Evolutionary conservation across 2,797 vertebrate species (phyloP).

Genomic region (Poeciliopsis gracilis): DNA sequence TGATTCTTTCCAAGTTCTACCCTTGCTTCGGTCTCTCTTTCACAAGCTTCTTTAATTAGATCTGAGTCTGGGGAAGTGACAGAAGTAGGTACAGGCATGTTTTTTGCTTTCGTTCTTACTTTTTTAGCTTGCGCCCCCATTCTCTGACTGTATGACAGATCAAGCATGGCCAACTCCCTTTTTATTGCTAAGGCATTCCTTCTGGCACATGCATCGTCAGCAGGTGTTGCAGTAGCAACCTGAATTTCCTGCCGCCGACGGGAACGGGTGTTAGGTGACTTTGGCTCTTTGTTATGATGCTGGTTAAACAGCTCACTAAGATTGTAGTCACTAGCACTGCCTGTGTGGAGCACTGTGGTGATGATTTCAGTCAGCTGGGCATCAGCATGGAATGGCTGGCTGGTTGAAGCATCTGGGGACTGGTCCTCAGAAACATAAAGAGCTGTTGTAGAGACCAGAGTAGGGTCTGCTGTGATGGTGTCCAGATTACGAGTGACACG

Average conservation of each 20-base stretch:
- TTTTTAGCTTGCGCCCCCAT: conserved; percentile 78
- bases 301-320: conserved; percentile 89
- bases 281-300: conserved; percentile 85
- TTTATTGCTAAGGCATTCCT: conserved; percentile 89
- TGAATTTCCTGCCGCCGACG: conserved; percentile 87
- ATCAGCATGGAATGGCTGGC: conserved; percentile 80
- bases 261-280: conserved; percentile 89
- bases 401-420: conserved; percentile 75
- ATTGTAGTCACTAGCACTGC: conserved; percentile 86
- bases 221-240: conserved; percentile 81
- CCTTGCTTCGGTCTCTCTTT: conserved; percentile 31
- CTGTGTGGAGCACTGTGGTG: conserved; percentile 88
- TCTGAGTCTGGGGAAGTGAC: conserved; percentile 50
- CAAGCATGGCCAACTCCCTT: conserved; percentile 87
- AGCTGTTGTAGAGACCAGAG: conserved; percentile 70
- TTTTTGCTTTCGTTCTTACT: conserved; percentile 68
- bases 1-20: conserved; percentile 23
- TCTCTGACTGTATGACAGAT: conserved; percentile 79
- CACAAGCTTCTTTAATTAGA: conserved; percentile 41
- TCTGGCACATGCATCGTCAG: conserved; percentile 82
- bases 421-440: conserved; percentile 74
- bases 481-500: conserved; percentile 92
- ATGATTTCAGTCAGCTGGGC: conserved; percentile 89
- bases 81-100: conserved; percentile 46
- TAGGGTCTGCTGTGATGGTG: conserved; percentile 83